Evolutionary conservation across 2,797 vertebrate genomes (phyloP).

Genomic region (Sebastes oblongus): DNA sequence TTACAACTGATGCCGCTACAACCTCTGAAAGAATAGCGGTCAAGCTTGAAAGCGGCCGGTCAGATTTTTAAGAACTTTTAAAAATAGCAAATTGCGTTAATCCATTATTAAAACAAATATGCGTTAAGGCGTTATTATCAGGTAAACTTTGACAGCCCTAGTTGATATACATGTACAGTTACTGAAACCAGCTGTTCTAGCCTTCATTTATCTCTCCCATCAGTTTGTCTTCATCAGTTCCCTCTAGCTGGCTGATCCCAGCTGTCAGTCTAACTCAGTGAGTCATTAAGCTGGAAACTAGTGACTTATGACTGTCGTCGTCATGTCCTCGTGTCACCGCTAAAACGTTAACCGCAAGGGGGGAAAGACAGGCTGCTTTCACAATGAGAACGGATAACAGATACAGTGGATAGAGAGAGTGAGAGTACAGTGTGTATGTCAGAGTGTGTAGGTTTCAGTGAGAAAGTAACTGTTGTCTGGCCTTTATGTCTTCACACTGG

Average conservation of each 20-base stretch:
- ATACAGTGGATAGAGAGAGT: not conserved
- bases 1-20: too few species aligned
- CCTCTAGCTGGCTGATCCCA: not conserved
- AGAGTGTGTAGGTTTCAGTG: not conserved
- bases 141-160: too few species aligned
- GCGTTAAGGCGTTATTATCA: too few species aligned
- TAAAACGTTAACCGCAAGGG: not conserved
- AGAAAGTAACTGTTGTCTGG: not conserved
- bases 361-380: not conserved
- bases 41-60: rapidly evolving
- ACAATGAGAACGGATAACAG: not conserved
- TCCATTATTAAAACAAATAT: too few species aligned
- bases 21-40: too few species aligned
- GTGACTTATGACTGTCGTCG: not conserved
- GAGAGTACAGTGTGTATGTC: not conserved
- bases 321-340: not conserved
- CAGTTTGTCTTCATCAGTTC: not conserved
- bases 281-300: constrained; percentile 7
- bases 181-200: constrained; percentile 6
- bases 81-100: too few species aligned
- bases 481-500: not conserved
- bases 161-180: not conserved
- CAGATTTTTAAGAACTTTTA: too few species aligned
- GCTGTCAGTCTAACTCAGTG: not conserved
- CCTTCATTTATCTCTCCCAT: not conserved